Evolutionary conservation across 2,113 vertebrate species (phyloP), one percentile per base, ranked within the genome.

Genomic region (Numida meleagris): DNA sequence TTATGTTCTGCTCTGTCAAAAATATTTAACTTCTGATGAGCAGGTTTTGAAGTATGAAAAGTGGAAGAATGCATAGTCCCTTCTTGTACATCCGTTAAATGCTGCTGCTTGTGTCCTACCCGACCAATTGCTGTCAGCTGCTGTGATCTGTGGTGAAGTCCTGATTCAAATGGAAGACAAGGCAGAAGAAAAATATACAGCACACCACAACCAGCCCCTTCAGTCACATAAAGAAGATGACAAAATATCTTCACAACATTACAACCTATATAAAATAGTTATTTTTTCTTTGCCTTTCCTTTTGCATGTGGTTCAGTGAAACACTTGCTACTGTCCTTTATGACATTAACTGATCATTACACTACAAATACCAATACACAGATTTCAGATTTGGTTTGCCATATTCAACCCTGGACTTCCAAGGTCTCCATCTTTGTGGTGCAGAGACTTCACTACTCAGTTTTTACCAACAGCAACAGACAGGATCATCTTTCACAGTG

Each of bases 1-100:
- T 68, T 66, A 68, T 29, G 78, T 92, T 97, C 91, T 93, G 93
- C 83, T 92, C 79, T 95, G 86, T 95, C 94, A 95, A 91, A 93
- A 95, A 82, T 21, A 34, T 80, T 97, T 97, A 96, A 70, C 43
- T 88, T 50, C 40, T 93, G 68, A 95, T 70, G 61, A 82, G 65
- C 20, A 80, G 29, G 12, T 58, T 93, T 85, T 79, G 81, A 95
- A 65, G 76, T 38, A 53, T 81, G 82, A 77, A 82, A 88, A 45
- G 57, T 40, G 34, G 50, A 86, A 88, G 93, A 93, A 88, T 51
- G 6, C 29, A 7, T 34, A 55, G 31, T 75, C 36, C 18, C 38
- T 16, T 89, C 50, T n/a, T 63, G 20, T 10, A 40, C 2, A 19
- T 57, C 15, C 34, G 43, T 63, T 91, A 91, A 89, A 94, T 5